A percentile compares a stretch with the other conserved stretches of the same genome.
Conservation (phyloP, 2,888 invertebrate species). For the Caenorhabditis sp. region DNA sequence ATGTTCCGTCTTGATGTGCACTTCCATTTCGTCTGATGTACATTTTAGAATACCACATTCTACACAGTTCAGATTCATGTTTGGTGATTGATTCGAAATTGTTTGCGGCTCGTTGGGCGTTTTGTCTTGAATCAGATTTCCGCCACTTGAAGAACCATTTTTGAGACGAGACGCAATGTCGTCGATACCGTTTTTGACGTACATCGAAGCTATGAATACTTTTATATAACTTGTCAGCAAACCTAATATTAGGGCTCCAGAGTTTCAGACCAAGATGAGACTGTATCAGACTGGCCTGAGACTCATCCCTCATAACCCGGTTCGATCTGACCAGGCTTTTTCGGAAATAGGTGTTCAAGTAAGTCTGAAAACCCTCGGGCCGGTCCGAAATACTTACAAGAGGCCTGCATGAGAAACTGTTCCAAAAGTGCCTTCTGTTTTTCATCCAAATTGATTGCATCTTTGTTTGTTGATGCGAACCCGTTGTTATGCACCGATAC, state of each 20-base stretch:
- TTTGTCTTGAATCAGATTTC: conserved; percentile 8
- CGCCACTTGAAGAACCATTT: conserved; percentile 24
- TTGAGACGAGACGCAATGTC: conserved; percentile 45
- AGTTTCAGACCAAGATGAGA: no score
- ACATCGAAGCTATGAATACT: not conserved
- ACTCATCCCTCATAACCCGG: no score
- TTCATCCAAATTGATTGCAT: not conserved
- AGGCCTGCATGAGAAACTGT: conserved; percentile 1
- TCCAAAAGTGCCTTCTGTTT: not conserved
- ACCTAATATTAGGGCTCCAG: no score
- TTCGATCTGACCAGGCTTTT: no score
- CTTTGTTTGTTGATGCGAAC: conserved; percentile 2
- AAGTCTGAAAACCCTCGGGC: no score
- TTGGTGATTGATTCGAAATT: conserved; percentile 52
- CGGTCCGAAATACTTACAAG: not conserved
- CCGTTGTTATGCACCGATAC: not conserved
- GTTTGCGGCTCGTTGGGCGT: conserved; percentile 15
- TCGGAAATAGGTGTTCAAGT: no score
- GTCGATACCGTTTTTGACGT: conserved; percentile 37
- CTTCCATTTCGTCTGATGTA: conserved; percentile 66
- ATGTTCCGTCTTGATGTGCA: conserved; percentile 65
- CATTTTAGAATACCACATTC: conserved; percentile 64
- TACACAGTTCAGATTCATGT: conserved; percentile 61
- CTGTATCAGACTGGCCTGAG: no score
- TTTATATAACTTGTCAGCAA: no score